Percentiles rank a stretch among this genome's conserved stretches.
phyloP scores from a whole-genome alignment of 2,113 vertebrate species.

The Typhlomys cinereus region DNA sequence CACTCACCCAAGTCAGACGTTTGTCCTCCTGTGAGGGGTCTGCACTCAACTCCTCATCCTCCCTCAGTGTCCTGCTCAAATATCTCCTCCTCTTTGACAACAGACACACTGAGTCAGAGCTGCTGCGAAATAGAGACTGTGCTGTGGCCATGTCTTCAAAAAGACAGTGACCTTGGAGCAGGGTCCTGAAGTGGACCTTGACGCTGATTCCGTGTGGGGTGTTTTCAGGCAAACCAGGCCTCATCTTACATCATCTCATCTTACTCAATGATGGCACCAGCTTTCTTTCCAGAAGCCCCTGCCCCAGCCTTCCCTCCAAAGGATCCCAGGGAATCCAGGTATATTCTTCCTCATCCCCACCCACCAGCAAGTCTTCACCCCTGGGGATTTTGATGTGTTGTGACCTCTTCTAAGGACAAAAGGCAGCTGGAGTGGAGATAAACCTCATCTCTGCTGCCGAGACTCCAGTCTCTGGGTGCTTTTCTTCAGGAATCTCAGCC shows the following conservation, averaged over 20 bases:
- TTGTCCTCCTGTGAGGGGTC: background rate
- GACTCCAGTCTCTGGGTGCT: background rate
- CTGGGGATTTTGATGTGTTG: background rate
- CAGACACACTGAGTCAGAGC: background rate
- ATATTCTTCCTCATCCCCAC: accelerated
- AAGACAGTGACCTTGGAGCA: background rate
- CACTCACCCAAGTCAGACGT: background rate
- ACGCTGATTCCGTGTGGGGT: background rate
- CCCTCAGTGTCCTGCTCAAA: background rate
- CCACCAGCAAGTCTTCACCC: background rate
- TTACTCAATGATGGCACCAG: too few relatives aligned
- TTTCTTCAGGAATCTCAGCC: background rate
- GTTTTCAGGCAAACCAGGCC: background rate
- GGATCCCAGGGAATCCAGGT: background rate
- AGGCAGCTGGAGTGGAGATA: too few relatives aligned
- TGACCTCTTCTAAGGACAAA: background rate
- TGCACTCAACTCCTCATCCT: background rate
- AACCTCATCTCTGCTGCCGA: background rate
- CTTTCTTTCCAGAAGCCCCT: background rate
- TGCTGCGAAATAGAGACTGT: background rate
- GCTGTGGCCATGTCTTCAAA: background rate
- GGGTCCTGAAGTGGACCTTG: background rate
- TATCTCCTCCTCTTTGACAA: background rate
- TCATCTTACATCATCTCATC: too few relatives aligned
- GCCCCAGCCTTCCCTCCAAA: accelerated